Evolutionary conservation across 1,140 invertebrate genomes (phyloP), one percentile per base, ranked within the genome.

Genomic region (Pogonognathellus flavescens): DNA sequence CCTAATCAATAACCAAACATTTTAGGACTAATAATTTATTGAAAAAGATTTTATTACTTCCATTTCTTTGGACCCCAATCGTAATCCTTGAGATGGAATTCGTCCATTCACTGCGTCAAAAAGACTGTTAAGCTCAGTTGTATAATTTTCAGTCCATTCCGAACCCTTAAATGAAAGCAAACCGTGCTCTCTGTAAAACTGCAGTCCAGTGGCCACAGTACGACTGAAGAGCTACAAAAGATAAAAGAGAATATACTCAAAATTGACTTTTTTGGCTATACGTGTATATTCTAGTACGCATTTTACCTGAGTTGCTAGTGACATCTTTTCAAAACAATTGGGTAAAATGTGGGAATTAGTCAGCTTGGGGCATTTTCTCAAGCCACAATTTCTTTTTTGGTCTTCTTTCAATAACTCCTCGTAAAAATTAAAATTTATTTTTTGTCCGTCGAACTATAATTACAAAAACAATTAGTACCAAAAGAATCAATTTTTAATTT

Each of bases 241-340:
- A 9, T 18, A n/a, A 1, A 62, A n/a, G n/a, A n/a, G n/a, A n/a
- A n/a, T n/a, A n/a, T n/a, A n/a, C n/a, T n/a, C n/a, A n/a, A n/a
- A n/a, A n/a, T n/a, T n/a, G n/a, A n/a, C n/a, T n/a, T n/a, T n/a
- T n/a, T n/a, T n/a, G n/a, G n/a, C 11, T 14, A n/a, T 60, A 60
- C n/a, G 10, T 6, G 16, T 14, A 70, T 0, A 62, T 16, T 16
- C 18, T 72, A 84, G 4, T 53, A n/a, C n/a, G n/a, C n/a, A n/a
- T 14, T 9, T 80, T 62, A 60, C 84, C 80, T 83, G 81, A 16
- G 66, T 86, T 3, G 50, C 22, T 41, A 72, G 25, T 8, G 66
- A 49, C 1, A 82, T 86, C 18, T 86, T 86, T 57, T 86, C 82
- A 76, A 82, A 86, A 11, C 14, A 52, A n/a, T 83, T 80, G 20